These are phyloP conservation scores for Ceyx melanurus DNA, from an alignment of 2,113 vertebrate genomes.

Conservation along the genomic window DNA sequence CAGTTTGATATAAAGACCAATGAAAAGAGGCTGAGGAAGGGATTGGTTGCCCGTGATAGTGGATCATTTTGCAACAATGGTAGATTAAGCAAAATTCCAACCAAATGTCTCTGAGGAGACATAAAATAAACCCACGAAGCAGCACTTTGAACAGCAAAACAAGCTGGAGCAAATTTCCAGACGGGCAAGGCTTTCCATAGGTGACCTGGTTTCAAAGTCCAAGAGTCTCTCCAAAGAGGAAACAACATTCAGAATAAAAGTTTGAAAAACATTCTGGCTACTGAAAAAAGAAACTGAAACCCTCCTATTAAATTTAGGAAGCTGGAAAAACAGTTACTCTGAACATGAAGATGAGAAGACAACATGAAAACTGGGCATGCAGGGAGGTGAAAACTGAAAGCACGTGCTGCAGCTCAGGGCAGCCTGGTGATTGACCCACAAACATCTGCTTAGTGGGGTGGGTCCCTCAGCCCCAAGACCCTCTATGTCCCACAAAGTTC, in stretches of 20 bases:
- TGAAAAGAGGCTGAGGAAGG: not conserved
- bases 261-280: not conserved
- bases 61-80: not conserved
- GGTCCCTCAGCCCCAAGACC: not conserved
- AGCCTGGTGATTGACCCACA: not conserved
- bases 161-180: conserved; percentile 1
- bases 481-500: not conserved
- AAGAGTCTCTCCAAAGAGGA: not conserved
- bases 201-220: conserved; percentile 29
- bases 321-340: not conserved
- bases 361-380: not conserved
- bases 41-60: conserved; percentile 18
- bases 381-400: not conserved
- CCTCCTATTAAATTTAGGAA: not conserved
- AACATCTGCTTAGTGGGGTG: not conserved
- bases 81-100: conserved; percentile 40
- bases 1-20: not conserved
- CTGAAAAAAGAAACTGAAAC: conserved; percentile 50
- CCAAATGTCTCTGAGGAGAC: not conserved
- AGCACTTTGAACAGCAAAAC: conserved; percentile 13
- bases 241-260: not conserved
- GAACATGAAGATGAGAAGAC: not conserved
- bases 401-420: not conserved
- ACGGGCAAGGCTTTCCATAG: not conserved
- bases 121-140: not conserved